These are phyloP conservation scores for Helostoma temminkii DNA, from an alignment of 2,797 vertebrate species.

Conservation along the genomic window DNA sequence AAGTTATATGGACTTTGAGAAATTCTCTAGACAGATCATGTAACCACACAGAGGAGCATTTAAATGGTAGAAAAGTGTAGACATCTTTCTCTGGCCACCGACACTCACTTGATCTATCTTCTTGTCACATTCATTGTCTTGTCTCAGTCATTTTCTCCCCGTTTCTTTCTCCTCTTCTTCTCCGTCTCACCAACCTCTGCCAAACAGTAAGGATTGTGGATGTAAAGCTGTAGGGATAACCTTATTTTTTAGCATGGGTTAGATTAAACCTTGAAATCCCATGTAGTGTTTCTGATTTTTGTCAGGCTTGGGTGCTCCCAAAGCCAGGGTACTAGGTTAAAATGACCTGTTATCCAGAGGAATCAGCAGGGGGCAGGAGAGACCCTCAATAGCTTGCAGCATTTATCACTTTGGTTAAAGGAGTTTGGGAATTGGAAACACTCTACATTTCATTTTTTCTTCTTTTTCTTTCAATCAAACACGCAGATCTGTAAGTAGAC, in stretches of 20 bases:
- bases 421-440: conserved; percentile 33
- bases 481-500: conserved; percentile 20
- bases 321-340: not conserved
- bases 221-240: not conserved
- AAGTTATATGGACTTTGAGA: conserved; percentile 14
- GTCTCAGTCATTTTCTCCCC: not conserved
- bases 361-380: conserved; percentile 74
- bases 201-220: not conserved
- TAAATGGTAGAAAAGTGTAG: not conserved
- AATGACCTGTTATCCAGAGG: conserved; percentile 19
- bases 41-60: conserved; percentile 22
- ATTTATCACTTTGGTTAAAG: conserved; percentile 14
- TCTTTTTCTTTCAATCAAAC: conserved; percentile 28
- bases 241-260: not conserved
- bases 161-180: not conserved
- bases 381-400: conserved; percentile 48
- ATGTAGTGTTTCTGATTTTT: conserved; percentile 7
- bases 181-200: not conserved
- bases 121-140: conserved; percentile 1
- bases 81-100: not conserved
- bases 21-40: conserved; percentile 50
- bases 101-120: not conserved
- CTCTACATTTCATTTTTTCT: conserved; percentile 20
- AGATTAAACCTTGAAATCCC: conserved; percentile 4
- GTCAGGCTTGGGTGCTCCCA: not conserved